Evolutionary conservation across 2,797 vertebrate species (phyloP), one percentile per base, ranked within the genome.

Genomic region (Coendou prehensilis): DNA sequence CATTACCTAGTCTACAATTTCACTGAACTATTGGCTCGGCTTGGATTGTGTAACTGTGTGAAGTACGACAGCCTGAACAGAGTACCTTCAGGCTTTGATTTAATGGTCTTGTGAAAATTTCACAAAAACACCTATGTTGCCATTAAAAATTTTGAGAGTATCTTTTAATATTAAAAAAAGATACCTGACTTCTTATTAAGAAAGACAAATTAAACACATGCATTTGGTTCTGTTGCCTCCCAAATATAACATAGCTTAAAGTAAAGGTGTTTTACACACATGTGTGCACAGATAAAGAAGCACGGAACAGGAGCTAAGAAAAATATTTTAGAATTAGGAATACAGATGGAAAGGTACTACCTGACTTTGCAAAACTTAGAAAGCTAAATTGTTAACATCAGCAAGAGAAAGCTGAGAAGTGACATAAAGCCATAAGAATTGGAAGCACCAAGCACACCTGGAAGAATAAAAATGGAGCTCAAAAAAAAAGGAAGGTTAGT

Each of bases 81-180:
- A 78, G 13, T 45, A 4, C 41, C 45, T 61, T 86, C 28, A 73
- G 13, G 9, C 20, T 91, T 84, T 91, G 41, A 78, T 23, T 79
- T 91, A 33, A 59, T 64, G 8, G 28, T 75, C 17, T 80, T 85
- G 8, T 56, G 26, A 75, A 75, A 81, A 18, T 52, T 89, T 88
- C 61, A 13, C 91, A 52, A 71, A 88, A 91, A 76, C 17, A 9
- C 26, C 20, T 54, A 3, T 84, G n/a, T 71, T 79, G 23, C 9
- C 7, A 37, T 37, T 84, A 81, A 91, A 81, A 95, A 56, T 69
- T 92, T 56, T 92, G 79, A 83, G 57, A 86, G 61, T 52, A 37
- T 64, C 15, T 81, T 87, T 54, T 56, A 87, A 71, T 47, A 13
- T 92, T 11, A 45, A 84, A 41, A 69, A 80, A 87, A 79, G 30